A percentile compares a stretch with the other conserved stretches of the same genome.
These are phyloP conservation scores for Mobula birostris DNA, from an alignment of 2,113 vertebrate species.

Conservation along the genomic window DNA sequence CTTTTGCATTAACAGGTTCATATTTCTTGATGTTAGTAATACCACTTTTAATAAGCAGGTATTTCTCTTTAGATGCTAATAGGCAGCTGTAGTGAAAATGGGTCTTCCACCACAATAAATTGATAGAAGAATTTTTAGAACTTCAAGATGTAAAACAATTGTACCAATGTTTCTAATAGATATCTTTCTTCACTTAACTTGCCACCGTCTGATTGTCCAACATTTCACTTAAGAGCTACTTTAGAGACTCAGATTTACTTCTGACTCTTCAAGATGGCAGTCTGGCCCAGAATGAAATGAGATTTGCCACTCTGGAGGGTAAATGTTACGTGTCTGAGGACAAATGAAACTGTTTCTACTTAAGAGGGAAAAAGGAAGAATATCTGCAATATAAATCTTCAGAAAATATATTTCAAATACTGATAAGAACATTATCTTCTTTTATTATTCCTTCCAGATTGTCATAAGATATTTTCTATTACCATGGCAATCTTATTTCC, in stretches of 20 bases:
- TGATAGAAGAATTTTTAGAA: not conserved
- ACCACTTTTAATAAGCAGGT: not conserved
- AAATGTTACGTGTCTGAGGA: not conserved
- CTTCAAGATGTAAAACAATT: slow-evolving; percentile 8
- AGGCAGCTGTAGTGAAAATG: not conserved
- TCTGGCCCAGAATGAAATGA: not conserved
- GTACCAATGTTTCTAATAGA: not conserved
- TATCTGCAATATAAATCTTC: not conserved
- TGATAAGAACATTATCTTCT: not conserved
- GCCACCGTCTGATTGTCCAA: slow-evolving; percentile 11
- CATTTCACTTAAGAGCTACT: slow-evolving; percentile 25
- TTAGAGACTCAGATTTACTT: slow-evolving; percentile 10
- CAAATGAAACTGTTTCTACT: not conserved
- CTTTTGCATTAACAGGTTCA: not conserved
- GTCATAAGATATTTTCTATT: slow-evolving; percentile 15
- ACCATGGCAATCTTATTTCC: not conserved
- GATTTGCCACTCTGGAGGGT: not conserved
- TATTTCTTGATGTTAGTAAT: not conserved
- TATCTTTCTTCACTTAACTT: not conserved
- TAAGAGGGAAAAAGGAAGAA: not conserved
- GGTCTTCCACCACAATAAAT: not conserved
- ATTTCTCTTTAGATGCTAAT: not conserved
- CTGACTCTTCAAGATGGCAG: slow-evolving; percentile 17
- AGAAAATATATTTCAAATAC: not conserved
- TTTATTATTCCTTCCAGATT: not conserved